Base-by-base conservation (phyloP, 2,888 invertebrate species). In the Oconnorella tubifera region DNA sequence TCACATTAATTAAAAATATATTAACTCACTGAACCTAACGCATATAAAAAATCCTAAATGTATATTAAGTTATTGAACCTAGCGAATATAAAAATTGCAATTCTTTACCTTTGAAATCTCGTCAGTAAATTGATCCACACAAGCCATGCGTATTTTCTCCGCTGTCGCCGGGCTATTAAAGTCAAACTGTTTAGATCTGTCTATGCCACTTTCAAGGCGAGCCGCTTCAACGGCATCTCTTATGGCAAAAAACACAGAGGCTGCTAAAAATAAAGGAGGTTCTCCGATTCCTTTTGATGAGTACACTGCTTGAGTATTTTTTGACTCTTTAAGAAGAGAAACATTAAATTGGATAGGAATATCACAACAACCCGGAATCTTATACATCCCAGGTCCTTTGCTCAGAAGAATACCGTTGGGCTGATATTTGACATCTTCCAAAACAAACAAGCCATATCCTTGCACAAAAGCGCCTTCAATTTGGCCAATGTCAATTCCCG, bases 201-300 rank as follows among this genome's bases (percentile, higher is more conserved):
- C 64, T 23, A 86, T 83, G 1, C 89, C 89, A 33, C 87, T 86
- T 66, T 92, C 90, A 23, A 80, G 79, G 28, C 96, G 85, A 0
- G 92, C 91, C 0, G 90, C 88, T 72, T 86, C 84, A 62, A 97
- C 88, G 0, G 96, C 96, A 6, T 80, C 77, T 64, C 89, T 90
- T 68, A 95, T 91, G 0, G 96, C 96, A 78, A 92, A 95, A 81
- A 91, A 91, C 0, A 88, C 88, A 0, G 93, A 88, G n/a, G 89
- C 86, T 0, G 94, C 92, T 69, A 96, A 84, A 78, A 96, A 93
- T 3, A 97, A 82, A 0, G 97, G 97, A 0, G 97, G 97, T 80
- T 98, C 97, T 0, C 97, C 97, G 49, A 97, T 89, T 67, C 93
- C 97, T 88, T 97, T 97, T 1, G 96, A 97, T 0, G 96, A 95